Base-by-base conservation (phyloP, 1,140 invertebrate genomes). In the Aphidius ervi region DNA sequence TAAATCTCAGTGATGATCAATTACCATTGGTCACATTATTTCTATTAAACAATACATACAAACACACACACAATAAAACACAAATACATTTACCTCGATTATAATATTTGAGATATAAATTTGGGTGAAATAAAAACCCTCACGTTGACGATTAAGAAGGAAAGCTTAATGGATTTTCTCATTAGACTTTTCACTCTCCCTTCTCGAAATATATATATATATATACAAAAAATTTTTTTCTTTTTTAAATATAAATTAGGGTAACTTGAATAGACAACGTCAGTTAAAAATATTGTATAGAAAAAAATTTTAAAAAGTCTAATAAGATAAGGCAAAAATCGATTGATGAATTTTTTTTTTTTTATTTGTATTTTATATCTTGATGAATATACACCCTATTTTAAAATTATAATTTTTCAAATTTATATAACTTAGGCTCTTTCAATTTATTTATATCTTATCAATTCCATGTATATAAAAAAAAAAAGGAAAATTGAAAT, bases 81-180 rank as follows among this genome's bases (percentile, higher is more conserved):
- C n/a, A 9, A 31, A 52, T 39, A 37, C 7, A 52, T 37, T 9
- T 52, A 9, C 6, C 6, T 0, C 6, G 6, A 10, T 48, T 48
- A 16, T 20, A 10, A 16, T 48, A 10, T 20, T 48, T n/a, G 10
- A 48, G 5, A n/a, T 10, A n/a, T 48, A 48, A 48, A 48, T 10
- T 10, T 48, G 6, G 2, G 6, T n/a, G 2, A 9, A 48, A 48
- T 1, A 3, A 48, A 10, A 48, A n/a, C 20, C 6, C 6, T 16
- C 6, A 48, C 6, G 50, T 41, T 60, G 65, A 65, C 61, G 59
- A 65, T 67, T 53, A 62, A 67, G 59, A 49, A 59, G 41, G 56
- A 60, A 57, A 64, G 59, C 62, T 68, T 70, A 69, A 71, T 70
- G 70, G 68, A 65, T 70, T 68, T 68, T 63, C 61, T 52, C 59